Percentiles rank a stretch among this genome's conserved stretches.
phyloP scores from a whole-genome alignment of 2,113 vertebrate genomes.

The Orycteropus afer region DNA sequence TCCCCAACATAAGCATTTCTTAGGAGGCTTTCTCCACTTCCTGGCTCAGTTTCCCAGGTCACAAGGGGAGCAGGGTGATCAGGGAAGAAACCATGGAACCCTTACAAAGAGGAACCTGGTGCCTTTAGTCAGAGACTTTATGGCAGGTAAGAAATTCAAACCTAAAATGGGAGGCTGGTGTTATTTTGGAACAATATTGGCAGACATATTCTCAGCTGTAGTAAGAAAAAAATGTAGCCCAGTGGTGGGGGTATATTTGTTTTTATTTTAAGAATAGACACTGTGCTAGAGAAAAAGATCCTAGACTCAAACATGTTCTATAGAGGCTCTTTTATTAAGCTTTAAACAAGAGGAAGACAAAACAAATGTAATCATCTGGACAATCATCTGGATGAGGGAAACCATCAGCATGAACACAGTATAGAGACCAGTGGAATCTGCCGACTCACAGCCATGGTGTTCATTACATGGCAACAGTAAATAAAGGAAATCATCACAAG shows the following conservation, averaged over 20 bases:
- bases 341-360: no score
- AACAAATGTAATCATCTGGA: no score
- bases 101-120: neutral
- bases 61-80: neutral
- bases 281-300: no score
- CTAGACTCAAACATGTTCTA: no score
- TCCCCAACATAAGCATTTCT: neutral
- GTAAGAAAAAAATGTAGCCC: neutral
- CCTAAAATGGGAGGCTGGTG: neutral
- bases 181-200: neutral
- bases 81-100: neutral
- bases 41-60: neutral
- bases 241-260: neutral
- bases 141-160: neutral
- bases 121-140: neutral
- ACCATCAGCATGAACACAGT: no score
- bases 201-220: neutral
- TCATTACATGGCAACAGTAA: no score
- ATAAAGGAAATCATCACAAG: no score
- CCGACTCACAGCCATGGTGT: no score
- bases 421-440: no score
- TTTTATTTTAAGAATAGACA: slow-evolving; percentile 32
- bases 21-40: neutral
- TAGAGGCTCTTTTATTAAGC: no score
- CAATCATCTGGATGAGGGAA: no score